Conservation (phyloP, 2,113 vertebrate genomes). For the Psammodynastes pulverulentus region DNA sequence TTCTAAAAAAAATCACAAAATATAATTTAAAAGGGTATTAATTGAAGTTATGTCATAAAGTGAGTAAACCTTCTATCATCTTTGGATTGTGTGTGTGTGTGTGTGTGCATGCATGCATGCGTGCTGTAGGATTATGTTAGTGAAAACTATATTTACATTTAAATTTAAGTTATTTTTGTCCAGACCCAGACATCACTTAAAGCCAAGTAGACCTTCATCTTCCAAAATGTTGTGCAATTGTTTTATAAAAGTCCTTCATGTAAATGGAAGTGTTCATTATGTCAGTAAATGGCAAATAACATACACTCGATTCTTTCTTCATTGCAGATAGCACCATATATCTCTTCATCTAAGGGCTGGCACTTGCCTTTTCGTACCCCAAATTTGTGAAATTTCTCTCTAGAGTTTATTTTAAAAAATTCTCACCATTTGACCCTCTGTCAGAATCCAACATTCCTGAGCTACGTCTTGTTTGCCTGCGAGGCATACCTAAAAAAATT, state of each 20-base stretch:
- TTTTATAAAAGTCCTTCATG: neutral
- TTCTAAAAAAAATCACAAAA: too few species aligned
- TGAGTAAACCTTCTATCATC: neutral
- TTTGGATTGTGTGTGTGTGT: neutral
- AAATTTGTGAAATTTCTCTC: neutral
- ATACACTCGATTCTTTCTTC: too few species aligned
- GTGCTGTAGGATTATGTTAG: neutral
- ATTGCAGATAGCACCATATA: neutral
- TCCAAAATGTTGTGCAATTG: neutral
- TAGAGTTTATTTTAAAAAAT: neutral
- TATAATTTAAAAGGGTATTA: neutral
- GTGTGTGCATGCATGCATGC: too few species aligned
- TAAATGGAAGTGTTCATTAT: neutral
- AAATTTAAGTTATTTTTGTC: neutral
- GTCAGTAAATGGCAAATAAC: neutral
- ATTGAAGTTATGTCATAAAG: neutral
- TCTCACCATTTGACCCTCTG: slow-evolving; percentile 72
- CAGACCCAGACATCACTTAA: neutral
- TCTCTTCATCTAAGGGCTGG: neutral
- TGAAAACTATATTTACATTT: neutral
- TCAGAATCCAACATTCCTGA: slow-evolving; percentile 82
- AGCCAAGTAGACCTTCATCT: neutral
- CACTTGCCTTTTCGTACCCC: neutral
- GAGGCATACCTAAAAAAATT: slow-evolving; percentile 66
- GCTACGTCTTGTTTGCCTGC: slow-evolving; percentile 74